Evolutionary conservation across 2,888 invertebrate genomes (phyloP).

Genomic region (Theretra japonica): DNA sequence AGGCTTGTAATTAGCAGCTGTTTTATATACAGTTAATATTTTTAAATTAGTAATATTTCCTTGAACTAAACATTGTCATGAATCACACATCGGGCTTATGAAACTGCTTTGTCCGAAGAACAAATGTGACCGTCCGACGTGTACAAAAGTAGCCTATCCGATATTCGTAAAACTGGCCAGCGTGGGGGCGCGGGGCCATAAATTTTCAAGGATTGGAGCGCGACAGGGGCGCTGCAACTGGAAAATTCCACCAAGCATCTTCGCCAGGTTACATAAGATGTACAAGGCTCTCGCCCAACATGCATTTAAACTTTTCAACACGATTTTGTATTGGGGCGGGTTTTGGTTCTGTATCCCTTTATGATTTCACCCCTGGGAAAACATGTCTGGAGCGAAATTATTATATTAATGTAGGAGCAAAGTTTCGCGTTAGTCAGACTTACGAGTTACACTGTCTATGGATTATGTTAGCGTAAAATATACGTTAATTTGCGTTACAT

Average conservation of each 20-base stretch:
- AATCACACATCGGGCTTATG: not conserved
- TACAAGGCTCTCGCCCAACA: slow-evolving; percentile 4
- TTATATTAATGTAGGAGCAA: not conserved
- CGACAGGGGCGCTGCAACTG: slow-evolving; percentile 75
- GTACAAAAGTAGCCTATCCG: slow-evolving; percentile 62
- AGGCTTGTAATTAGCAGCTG: not conserved
- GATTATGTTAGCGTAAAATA: too few relatives aligned
- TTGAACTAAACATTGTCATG: too few relatives aligned
- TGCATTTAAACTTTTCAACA: slow-evolving; percentile 21
- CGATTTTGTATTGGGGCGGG: not conserved
- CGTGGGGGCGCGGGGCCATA: slow-evolving; percentile 71
- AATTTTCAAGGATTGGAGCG: slow-evolving; percentile 77
- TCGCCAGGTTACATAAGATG: slow-evolving; percentile 41
- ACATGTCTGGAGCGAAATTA: slow-evolving; percentile 3
- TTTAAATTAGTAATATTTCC: not conserved
- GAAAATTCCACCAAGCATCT: slow-evolving; percentile 73
- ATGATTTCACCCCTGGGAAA: not conserved
- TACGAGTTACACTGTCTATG: too few relatives aligned
- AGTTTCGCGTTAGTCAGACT: not conserved
- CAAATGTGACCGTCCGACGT: slow-evolving; percentile 58
- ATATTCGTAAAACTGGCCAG: slow-evolving; percentile 70
- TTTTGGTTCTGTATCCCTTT: not conserved
- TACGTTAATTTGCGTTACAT: too few relatives aligned
- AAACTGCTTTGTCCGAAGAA: slow-evolving; percentile 36
- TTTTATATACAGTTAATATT: not conserved